These are phyloP conservation scores for Rhinogobius similis DNA, from an alignment of 2,113 vertebrate genomes.

Conservation along the genomic window DNA sequence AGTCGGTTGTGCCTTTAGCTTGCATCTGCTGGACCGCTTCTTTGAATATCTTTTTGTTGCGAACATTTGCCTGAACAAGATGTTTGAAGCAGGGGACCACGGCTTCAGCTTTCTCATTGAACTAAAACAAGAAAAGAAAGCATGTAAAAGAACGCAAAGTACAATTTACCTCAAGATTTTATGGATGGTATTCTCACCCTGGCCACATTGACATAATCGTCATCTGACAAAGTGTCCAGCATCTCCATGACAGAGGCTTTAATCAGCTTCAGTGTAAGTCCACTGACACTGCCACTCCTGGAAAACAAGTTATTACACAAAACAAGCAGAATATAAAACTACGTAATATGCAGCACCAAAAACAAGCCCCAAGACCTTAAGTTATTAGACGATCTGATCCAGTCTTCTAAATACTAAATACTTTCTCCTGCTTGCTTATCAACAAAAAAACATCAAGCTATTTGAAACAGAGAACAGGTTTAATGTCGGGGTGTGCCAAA, in stretches of 20 bases:
- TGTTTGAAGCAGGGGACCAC: slow-evolving; percentile 95
- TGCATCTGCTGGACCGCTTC: slow-evolving; percentile 95
- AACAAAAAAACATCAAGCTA: too few relatives aligned
- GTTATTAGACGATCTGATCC: too few relatives aligned
- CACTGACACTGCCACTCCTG: slow-evolving; percentile 97
- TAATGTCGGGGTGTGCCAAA: too few relatives aligned
- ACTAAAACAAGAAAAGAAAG: slow-evolving; percentile 73
- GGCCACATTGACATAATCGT: slow-evolving; percentile 81
- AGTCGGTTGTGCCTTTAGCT: slow-evolving; percentile 96
- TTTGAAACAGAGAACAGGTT: too few relatives aligned
- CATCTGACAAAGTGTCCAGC: slow-evolving; percentile 95
- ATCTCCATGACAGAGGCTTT: slow-evolving; percentile 97
- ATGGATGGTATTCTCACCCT: slow-evolving; percentile 58
- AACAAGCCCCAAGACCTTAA: neutral
- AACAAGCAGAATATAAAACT: too few relatives aligned
- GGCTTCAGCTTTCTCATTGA: slow-evolving; percentile 94
- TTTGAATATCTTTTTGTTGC: slow-evolving; percentile 99
- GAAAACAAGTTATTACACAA: slow-evolving; percentile 4
- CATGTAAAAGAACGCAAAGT: neutral
- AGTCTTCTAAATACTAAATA: neutral
- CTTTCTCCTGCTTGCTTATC: too few relatives aligned
- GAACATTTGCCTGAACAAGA: slow-evolving; percentile 95
- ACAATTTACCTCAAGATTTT: neutral
- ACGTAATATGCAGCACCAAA: neutral
- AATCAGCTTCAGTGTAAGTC: slow-evolving; percentile 96